Conservation (phyloP, 2,797 vertebrate genomes). For the Pseudochirops corinnae region DNA sequence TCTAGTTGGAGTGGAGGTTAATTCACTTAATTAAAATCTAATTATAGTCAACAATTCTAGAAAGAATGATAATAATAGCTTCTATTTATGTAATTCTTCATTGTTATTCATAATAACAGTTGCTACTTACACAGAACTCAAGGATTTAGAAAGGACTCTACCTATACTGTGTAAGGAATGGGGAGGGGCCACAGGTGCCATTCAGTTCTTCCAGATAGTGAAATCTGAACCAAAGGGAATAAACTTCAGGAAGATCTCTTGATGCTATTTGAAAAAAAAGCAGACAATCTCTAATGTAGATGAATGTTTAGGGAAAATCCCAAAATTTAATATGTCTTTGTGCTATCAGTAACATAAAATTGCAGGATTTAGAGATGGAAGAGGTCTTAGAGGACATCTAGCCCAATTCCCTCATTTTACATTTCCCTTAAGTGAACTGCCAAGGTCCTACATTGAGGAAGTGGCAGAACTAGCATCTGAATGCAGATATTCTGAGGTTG, state of each 20-base stretch:
- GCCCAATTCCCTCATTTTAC: not conserved
- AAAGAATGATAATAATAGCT: not conserved
- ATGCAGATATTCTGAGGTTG: not conserved
- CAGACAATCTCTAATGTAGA: not conserved
- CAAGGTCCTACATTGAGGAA: not conserved
- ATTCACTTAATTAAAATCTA: not conserved
- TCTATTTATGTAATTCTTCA: not conserved
- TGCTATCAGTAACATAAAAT: not conserved
- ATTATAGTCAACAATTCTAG: not conserved
- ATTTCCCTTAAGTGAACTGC: not conserved
- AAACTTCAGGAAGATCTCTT: conserved; percentile 16
- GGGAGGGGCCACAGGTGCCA: not conserved
- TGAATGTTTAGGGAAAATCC: not conserved
- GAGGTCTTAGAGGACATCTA: not conserved
- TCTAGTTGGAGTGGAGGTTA: not conserved
- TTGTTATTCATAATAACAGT: not conserved
- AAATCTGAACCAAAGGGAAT: conserved; percentile 1
- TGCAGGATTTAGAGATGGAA: not conserved
- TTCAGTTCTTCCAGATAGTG: not conserved
- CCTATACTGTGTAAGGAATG: not conserved
- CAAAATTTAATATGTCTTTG: not conserved
- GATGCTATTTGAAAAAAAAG: not conserved
- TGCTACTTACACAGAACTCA: not conserved
- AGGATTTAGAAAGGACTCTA: not conserved
- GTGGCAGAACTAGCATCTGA: not conserved